Evolutionary conservation across 2,113 vertebrate species (phyloP).

Genomic region (Microtus richardsoni): DNA sequence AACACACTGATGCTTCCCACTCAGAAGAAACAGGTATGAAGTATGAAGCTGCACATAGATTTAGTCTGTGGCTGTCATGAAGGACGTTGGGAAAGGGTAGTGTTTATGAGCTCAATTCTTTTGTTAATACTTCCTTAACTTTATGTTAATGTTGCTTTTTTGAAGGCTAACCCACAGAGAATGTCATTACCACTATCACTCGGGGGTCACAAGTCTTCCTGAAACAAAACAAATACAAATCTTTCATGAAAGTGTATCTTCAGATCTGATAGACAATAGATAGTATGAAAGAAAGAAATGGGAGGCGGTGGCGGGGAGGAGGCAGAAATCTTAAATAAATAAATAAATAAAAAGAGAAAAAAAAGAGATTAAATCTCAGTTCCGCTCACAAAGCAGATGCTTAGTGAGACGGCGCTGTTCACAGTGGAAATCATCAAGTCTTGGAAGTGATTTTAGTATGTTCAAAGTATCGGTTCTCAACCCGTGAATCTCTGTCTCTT

Average conservation of each 20-base stretch:
- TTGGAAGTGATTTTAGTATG: constrained; percentile 69
- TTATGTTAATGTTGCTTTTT: constrained; percentile 69
- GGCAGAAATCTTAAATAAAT: too few relatives aligned
- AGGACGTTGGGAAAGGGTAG: neutral
- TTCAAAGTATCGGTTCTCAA: constrained; percentile 34
- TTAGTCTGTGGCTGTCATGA: constrained; percentile 9
- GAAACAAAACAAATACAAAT: constrained; percentile 68
- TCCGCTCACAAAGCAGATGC: constrained; percentile 81
- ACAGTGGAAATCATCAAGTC: constrained; percentile 78
- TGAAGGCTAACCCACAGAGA: constrained; percentile 59
- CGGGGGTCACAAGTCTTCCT: constrained; percentile 62
- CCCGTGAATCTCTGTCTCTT: neutral
- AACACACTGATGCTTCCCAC: neutral
- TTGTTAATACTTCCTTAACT: constrained; percentile 77
- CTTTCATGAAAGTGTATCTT: constrained; percentile 62
- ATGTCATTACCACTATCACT: constrained; percentile 68
- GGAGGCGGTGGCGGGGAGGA: too few relatives aligned
- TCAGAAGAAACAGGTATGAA: constrained; percentile 48
- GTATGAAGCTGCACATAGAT: neutral
- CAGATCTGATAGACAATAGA: constrained; percentile 79
- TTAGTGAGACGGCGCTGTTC: constrained; percentile 79
- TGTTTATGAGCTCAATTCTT: constrained; percentile 55
- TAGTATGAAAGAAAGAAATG: constrained; percentile 51
- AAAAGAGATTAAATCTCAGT: constrained; percentile 80
- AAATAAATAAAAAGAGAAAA: too few relatives aligned